These are phyloP conservation scores for Avahi laniger DNA, from an alignment of 2,797 vertebrate genomes.

Conservation along the genomic window DNA sequence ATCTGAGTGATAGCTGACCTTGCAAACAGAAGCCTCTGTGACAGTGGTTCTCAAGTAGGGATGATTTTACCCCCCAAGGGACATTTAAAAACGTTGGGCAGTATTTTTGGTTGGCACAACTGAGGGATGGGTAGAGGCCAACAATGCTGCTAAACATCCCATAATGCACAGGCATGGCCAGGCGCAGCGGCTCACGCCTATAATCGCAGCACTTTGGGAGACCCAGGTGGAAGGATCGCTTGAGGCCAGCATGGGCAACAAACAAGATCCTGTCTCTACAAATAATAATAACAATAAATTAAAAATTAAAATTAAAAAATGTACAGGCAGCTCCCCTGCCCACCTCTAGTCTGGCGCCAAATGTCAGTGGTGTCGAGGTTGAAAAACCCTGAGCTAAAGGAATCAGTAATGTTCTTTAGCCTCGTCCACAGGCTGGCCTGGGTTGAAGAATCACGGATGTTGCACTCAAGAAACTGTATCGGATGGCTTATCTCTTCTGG, in stretches of 20 bases:
- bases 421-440: not conserved
- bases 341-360: not conserved
- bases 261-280: not conserved
- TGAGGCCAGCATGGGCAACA: not conserved
- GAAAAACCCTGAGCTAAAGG: not conserved
- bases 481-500: not conserved
- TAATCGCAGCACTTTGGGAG: not conserved
- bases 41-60: not conserved
- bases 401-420: not conserved
- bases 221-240: not conserved
- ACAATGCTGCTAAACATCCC: not conserved
- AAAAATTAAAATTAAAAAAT: not conserved
- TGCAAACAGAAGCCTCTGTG: not conserved
- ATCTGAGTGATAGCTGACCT: not conserved
- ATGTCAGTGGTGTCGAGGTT: not conserved
- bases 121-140: not conserved
- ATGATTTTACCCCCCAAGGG: not conserved
- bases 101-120: not conserved
- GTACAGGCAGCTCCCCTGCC: not conserved
- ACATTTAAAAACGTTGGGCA: not conserved
- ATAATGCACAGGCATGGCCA: not conserved
- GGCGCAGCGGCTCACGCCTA: not conserved
- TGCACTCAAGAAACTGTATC: not conserved
- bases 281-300: not conserved
- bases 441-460: rapidly evolving